Evolutionary conservation across 2,888 invertebrate genomes (phyloP), one percentile per base, ranked within the genome.

Genomic region (Zootermopsis nevadensis): DNA sequence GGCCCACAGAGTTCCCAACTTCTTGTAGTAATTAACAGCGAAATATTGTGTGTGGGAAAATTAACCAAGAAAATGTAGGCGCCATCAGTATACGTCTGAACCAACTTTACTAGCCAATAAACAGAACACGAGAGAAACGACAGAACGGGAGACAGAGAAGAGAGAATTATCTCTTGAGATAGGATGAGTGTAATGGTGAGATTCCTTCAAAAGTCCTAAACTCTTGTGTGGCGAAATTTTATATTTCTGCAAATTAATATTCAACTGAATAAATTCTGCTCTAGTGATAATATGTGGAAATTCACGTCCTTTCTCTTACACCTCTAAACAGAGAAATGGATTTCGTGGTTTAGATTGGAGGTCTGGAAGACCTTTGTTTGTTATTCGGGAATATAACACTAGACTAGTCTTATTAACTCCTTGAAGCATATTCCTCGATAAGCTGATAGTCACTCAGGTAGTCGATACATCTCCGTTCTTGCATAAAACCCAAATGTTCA

Each of bases 21-120:
- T 30, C 72, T n/a, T 77, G 77, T 42, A 77, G 19, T 77, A 77
- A 77, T 77, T 48, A 48, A 77, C 48, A 48, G 77, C 30, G 38
- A 66, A 66, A 72, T 8, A 72, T 35, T 6, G 31, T 35, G 24
- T 30, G 33, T 31, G 3, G 48, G 77, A 77, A 77, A 77, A 30
- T 77, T 77, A 35, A 72, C 30, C 33, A 72, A 72, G 35, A 72
- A 72, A 33, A 10, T 33, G 77, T 30, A 42, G 19, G 77, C 48
- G 42, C n/a, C 33, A 30, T 3, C 2, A 27, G 15, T 33, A 7
- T 33, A 72, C 2, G 38, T 48, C 30, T 15, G n/a, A 77, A 38
- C 48, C 48, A 35, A 38, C 38, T 48, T 77, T 30, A 42, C 77
- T 30, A 30, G 48, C 77, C 77, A 76, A 76, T 76, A 30, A 76